phyloP scores from a whole-genome alignment of 2,888 invertebrate species.

The Entomobrya multifasciata region DNA sequence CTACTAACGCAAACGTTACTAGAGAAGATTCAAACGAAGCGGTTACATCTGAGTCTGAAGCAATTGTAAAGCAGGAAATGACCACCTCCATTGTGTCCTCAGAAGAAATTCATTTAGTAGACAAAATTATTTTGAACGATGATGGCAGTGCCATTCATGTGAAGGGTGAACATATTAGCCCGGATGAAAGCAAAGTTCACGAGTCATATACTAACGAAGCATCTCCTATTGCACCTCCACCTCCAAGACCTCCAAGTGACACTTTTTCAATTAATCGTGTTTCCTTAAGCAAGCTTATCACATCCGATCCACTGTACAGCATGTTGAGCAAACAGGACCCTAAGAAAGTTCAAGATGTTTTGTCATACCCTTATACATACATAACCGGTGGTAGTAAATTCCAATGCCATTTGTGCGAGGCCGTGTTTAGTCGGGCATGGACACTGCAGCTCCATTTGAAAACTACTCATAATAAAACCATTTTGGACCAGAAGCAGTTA shows the following conservation, averaged over 20 bases:
- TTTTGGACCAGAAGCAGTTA: slow-evolving; percentile 41
- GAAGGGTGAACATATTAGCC: slow-evolving; percentile 52
- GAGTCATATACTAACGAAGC: not conserved
- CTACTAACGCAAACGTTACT: not conserved
- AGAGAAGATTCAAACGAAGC: not conserved
- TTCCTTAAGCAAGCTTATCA: not conserved
- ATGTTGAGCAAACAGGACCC: slow-evolving; percentile 28
- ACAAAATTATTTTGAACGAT: slow-evolving; percentile 29
- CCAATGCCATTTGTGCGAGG: slow-evolving; percentile 23
- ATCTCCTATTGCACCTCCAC: not conserved
- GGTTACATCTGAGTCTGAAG: not conserved
- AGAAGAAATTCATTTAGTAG: slow-evolving; percentile 48
- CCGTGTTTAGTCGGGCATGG: slow-evolving; percentile 49
- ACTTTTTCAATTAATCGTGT: not conserved
- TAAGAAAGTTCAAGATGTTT: not conserved
- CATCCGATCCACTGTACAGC: slow-evolving; percentile 28
- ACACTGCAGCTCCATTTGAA: slow-evolving; percentile 54
- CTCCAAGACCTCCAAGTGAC: not conserved
- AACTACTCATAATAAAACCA: slow-evolving; percentile 25
- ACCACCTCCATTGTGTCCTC: too few relatives aligned
- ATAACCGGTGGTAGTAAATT: not conserved
- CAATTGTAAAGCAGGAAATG: too few relatives aligned
- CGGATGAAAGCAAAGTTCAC: not conserved
- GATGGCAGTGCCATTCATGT: slow-evolving; percentile 54
- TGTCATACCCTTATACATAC: not conserved